These are phyloP conservation scores for Venturia canescens DNA, from an alignment of 1,140 invertebrate genomes.

Conservation along the genomic window DNA sequence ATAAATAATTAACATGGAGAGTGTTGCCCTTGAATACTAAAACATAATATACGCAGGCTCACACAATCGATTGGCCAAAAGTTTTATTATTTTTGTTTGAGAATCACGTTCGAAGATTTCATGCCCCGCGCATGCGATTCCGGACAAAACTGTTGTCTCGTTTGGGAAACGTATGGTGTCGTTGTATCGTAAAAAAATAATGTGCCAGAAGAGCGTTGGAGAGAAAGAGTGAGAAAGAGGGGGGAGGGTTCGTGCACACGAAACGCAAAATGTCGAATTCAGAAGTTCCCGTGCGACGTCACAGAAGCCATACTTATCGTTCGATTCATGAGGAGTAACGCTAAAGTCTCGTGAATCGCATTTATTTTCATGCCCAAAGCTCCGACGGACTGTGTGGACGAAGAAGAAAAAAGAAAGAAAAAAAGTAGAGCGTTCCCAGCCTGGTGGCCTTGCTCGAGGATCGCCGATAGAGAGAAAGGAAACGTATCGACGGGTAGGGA, in stretches of 20 bases:
- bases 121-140: background rate
- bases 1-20: no score
- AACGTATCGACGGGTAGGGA: no score
- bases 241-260: background rate
- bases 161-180: background rate
- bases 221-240: background rate
- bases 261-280: slow-evolving; percentile 7
- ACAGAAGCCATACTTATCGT: background rate
- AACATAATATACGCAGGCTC: no score
- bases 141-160: background rate
- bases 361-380: slow-evolving; percentile 9
- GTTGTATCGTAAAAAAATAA: background rate
- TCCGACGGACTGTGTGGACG: background rate
- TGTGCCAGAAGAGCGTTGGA: background rate
- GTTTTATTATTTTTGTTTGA: background rate
- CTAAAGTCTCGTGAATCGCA: background rate
- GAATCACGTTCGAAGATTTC: background rate
- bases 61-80: no score
- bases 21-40: no score
- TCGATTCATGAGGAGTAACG: background rate
- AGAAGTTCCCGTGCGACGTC: background rate
- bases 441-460: background rate
- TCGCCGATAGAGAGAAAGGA: background rate
- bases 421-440: background rate
- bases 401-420: background rate